A percentile compares a stretch with the other conserved stretches of the same genome.
phyloP scores from a whole-genome alignment of 2,888 invertebrate genomes.

The Micropterix aruncella region DNA sequence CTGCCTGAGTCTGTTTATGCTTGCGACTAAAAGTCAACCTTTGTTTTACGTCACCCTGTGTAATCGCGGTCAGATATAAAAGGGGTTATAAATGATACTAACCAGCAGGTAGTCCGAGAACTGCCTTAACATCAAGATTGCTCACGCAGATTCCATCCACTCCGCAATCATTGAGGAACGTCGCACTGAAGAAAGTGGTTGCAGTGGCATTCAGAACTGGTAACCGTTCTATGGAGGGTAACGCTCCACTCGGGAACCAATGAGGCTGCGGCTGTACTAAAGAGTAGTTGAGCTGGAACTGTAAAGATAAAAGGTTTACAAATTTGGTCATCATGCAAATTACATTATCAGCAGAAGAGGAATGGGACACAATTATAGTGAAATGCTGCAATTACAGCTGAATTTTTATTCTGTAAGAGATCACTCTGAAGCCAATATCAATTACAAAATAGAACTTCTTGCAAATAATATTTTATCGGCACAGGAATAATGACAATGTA shows the following conservation, averaged over 20 bases:
- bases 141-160: slow-evolving; percentile 78
- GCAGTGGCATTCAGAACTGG: slow-evolving; percentile 86
- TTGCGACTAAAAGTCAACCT: too few relatives aligned
- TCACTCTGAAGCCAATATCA: too few relatives aligned
- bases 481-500: too few relatives aligned
- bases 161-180: slow-evolving; percentile 87
- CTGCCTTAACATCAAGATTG: slow-evolving; percentile 53
- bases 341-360: too few relatives aligned
- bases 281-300: slow-evolving; percentile 74
- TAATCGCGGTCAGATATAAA: background rate
- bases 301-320: slow-evolving; percentile 11
- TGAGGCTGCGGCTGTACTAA: slow-evolving; percentile 54
- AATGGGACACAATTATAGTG: too few relatives aligned
- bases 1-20: too few relatives aligned
- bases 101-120: slow-evolving; percentile 44
- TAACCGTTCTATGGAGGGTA: slow-evolving; percentile 62
- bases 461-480: too few relatives aligned
- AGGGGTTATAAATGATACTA: slow-evolving; percentile 12
- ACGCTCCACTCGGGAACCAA: slow-evolving; percentile 31
- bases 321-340: background rate
- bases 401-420: too few relatives aligned
- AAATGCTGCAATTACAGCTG: too few relatives aligned
- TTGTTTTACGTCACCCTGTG: too few relatives aligned
- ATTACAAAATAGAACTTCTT: too few relatives aligned
- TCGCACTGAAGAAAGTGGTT: slow-evolving; percentile 64